Conservation (phyloP, 2,888 invertebrate genomes). For the Clivina fossor region DNA sequence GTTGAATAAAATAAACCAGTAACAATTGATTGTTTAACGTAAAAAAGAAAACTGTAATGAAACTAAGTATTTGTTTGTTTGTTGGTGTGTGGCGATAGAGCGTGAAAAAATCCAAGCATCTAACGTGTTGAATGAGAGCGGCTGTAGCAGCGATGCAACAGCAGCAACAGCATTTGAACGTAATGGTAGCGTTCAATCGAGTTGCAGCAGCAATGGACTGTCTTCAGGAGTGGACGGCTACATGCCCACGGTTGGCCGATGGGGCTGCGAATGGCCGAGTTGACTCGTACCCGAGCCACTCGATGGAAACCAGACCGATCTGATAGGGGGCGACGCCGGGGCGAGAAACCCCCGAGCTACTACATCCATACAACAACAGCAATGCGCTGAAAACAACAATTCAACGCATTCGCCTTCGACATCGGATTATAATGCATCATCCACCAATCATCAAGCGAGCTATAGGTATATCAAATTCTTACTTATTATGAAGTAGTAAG, state of each 20-base stretch:
- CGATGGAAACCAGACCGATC: constrained; percentile 52
- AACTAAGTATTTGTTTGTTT: no score
- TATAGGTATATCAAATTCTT: no score
- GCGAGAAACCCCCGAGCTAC: constrained; percentile 11
- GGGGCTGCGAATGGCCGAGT: constrained; percentile 96
- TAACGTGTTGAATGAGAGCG: constrained; percentile 49
- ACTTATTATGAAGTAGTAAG: no score
- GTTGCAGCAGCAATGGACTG: constrained; percentile 51
- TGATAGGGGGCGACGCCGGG: constrained; percentile 35
- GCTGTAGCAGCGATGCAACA: constrained; percentile 47
- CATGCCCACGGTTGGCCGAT: constrained; percentile 82
- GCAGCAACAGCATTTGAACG: constrained; percentile 58
- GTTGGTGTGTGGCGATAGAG: constrained; percentile 61
- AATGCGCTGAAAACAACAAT: not conserved
- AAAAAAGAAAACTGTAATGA: no score
- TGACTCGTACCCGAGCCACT: constrained; percentile 79
- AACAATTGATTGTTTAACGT: no score
- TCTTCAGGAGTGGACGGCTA: constrained; percentile 52
- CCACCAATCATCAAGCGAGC: no score
- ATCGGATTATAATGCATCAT: not conserved
- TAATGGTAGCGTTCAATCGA: constrained; percentile 61
- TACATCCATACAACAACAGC: constrained; percentile 8
- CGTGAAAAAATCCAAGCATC: constrained; percentile 65
- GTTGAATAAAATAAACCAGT: no score
- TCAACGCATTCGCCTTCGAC: not conserved